Evolutionary conservation across 2,888 invertebrate species (phyloP), one percentile per base, ranked within the genome.

Genomic region (Neelides folsomi): DNA sequence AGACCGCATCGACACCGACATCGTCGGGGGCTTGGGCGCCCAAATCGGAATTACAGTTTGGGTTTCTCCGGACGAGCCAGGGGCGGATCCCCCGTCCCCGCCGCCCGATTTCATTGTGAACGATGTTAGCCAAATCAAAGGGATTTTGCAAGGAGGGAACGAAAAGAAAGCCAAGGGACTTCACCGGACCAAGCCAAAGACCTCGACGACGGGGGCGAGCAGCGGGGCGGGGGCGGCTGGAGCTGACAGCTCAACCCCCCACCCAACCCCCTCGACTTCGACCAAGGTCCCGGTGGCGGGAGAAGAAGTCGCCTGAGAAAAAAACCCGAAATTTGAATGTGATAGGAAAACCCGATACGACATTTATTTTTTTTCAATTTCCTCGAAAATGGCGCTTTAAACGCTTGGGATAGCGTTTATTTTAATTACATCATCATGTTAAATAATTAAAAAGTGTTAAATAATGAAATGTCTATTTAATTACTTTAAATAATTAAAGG

Each of bases 1-100:
- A 44, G 89, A 89, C 69, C 86, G 86, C 69, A 71, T 88, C 63
- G 86, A 87, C 70, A 87, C 88, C 37, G 89, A 89, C 71, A 86
- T 89, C 66, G 77, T 81, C 72, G 88, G 87, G 56, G 87, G 84
- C 27, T 79, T 79, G 65, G 75, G 81, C 69, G 85, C 86, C 35
- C 79, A 81, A 62, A 69, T 86, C 54, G 83, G 81, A 12, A 82
- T 81, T 35, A 86, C 86, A 0, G 81, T 88, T 16, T 87, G 86
- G 87, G 77, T 86, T 62, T 84, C 85, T 27, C 70, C 81, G 41
- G 72, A 72, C 51, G 72, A 73, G 48, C 65, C 66, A 12, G 65
- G 67, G 37, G 64, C 64, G 37, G 60, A 60, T 18, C 74, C 75
- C 53, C 66, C 66, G 13, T 66, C 66, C 43, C 65, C 68, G 16